phyloP scores from a whole-genome alignment of 2,113 vertebrate genomes.

The Phaetusa simplex region DNA sequence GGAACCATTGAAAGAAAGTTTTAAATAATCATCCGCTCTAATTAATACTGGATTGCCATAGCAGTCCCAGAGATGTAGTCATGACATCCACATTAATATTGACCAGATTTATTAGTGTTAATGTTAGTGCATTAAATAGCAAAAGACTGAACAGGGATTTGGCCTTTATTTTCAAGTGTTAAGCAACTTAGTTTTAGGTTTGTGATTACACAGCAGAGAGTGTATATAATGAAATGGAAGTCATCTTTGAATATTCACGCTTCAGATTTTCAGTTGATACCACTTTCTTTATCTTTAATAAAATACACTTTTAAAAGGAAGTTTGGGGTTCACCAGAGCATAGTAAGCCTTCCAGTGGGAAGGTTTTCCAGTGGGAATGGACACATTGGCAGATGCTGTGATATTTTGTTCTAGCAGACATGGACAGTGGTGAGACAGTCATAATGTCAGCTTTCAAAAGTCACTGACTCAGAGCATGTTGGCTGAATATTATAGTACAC shows the following conservation, averaged over 20 bases:
- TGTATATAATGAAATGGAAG: neutral
- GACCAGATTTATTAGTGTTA: constrained; percentile 9
- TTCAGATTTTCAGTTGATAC: neutral
- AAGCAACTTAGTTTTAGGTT: neutral
- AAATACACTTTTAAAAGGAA: neutral
- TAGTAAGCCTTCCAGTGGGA: neutral
- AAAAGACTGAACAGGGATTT: constrained; percentile 1
- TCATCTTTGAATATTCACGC: neutral
- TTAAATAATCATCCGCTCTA: neutral
- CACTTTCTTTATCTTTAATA: neutral
- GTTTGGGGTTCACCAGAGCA: neutral
- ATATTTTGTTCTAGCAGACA: neutral
- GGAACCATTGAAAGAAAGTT: constrained; percentile 4
- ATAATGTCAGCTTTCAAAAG: neutral
- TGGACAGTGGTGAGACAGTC: neutral
- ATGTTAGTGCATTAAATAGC: constrained; percentile 14
- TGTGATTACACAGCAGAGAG: neutral
- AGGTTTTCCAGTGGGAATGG: neutral
- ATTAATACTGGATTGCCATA: neutral
- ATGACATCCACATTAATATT: constrained; percentile 2
- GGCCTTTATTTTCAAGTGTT: constrained; percentile 11
- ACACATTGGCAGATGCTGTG: neutral
- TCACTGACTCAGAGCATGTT: rapidly evolving
- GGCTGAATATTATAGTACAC: neutral
- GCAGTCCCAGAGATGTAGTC: neutral